Evolutionary conservation across 2,888 invertebrate genomes (phyloP), one percentile per base, ranked within the genome.

Genomic region (Aethes cnicana): DNA sequence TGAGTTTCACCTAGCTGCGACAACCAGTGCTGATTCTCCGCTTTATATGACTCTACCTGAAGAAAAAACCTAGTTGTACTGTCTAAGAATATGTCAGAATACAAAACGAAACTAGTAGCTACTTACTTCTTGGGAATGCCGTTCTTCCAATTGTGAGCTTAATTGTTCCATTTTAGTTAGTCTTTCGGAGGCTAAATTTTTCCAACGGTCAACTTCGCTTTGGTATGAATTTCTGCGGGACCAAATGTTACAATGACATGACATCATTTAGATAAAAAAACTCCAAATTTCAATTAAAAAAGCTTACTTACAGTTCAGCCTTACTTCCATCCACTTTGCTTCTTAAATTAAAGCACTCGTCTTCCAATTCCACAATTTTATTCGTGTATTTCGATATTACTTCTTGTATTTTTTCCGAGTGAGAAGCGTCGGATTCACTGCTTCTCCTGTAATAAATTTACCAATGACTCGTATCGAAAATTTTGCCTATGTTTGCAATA

Each of bases 121-220:
- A 52, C 56, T 68, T 50, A 87, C 88, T 77, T 93, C 94, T 56
- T 90, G 87, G 61, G 87, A 88, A 69, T 94, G 93, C 46, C 92
- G 90, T 55, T 92, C 91, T 63, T 93, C 92, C 39, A 93, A 70
- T 67, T 93, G 91, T 39, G 84, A 79, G 63, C 90, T 87, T 36
- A 91, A 76, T 35, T 89, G 88, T 67, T 94, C 94, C 88, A 94
- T 92, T 69, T 93, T 92, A 17, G 88, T 81, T 4, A 94, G 76
- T 65, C 94, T 88, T 70, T 94, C 93, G 47, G 92, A 88, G 3
- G 94, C 94, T 58, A 94, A 83, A 35, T 85, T 84, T 68, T 92
- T 92, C 94, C 94, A 95, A 26, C 94, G 87, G 33, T 81, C 78
- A 26, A 83, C 63, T 70, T 90, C 90, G 64, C 77, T 76, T 66